A percentile compares a stretch with the other conserved stretches of the same genome.
phyloP scores from a whole-genome alignment of 2,797 vertebrate genomes.

The Danio tinwini region DNA sequence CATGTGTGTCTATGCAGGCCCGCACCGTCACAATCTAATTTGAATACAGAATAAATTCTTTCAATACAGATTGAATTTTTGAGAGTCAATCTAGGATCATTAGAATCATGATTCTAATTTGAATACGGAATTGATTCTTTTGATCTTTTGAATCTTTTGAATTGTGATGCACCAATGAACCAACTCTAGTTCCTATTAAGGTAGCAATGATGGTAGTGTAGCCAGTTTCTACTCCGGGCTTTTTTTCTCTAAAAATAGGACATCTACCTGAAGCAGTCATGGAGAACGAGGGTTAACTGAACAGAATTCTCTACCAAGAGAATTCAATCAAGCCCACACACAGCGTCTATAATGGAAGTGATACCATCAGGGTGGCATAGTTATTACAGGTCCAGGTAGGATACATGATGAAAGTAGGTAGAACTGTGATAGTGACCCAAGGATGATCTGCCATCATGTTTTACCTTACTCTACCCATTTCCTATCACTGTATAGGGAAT shows the following conservation, averaged over 20 bases:
- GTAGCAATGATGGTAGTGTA: neutral
- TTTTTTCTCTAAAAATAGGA: slow-evolving; percentile 13
- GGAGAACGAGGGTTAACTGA: neutral
- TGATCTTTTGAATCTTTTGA: no score
- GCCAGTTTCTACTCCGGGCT: neutral
- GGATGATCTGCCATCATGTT: neutral
- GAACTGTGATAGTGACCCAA: slow-evolving; percentile 2
- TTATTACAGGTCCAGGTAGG: neutral
- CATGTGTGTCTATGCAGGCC: no score
- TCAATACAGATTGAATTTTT: no score
- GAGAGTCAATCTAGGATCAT: no score
- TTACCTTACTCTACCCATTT: neutral
- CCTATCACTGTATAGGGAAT: neutral
- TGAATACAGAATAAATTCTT: no score
- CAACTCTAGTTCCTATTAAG: neutral
- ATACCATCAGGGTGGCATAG: slow-evolving; percentile 8
- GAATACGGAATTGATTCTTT: no score
- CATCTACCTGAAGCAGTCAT: slow-evolving; percentile 2
- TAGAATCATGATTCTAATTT: no score
- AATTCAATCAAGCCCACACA: slow-evolving; percentile 6
- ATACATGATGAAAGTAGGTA: neutral
- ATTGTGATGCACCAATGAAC: no score
- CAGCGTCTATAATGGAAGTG: slow-evolving; percentile 17
- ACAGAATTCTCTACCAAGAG: neutral
- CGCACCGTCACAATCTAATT: no score